These are phyloP conservation scores for Elegia similella DNA, from an alignment of 2,888 invertebrate genomes.

Conservation along the genomic window DNA sequence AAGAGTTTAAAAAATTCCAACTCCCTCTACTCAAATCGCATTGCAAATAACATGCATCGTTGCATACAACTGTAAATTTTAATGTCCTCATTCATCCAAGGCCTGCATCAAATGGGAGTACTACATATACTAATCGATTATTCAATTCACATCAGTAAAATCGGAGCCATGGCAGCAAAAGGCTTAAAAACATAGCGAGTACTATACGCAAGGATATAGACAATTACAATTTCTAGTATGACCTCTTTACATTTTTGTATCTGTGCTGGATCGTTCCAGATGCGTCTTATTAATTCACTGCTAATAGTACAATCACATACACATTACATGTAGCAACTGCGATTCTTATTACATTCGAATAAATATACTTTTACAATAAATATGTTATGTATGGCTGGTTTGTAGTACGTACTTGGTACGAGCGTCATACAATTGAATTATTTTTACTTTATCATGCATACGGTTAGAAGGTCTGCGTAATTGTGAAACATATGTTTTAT, in stretches of 20 bases:
- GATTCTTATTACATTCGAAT: too few species aligned
- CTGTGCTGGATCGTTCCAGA: conserved; percentile 32
- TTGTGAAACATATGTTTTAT: conserved; percentile 2
- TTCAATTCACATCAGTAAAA: conserved; percentile 3
- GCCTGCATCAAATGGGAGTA: not conserved
- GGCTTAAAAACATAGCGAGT: conserved; percentile 39
- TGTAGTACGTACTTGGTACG: not conserved
- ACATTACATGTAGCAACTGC: too few species aligned
- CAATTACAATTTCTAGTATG: conserved; percentile 49
- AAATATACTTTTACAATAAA: too few species aligned
- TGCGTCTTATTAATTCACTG: conserved; percentile 19
- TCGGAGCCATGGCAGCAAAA: conserved; percentile 52
- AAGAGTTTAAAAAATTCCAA: not conserved
- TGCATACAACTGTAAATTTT: conserved; percentile 2
- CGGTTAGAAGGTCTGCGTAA: conserved; percentile 13
- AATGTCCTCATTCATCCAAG: not conserved
- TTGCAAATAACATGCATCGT: not conserved
- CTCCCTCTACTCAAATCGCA: not conserved
- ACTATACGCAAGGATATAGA: conserved; percentile 41
- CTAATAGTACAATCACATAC: not conserved
- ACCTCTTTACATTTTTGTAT: conserved; percentile 49
- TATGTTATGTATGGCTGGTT: too few species aligned
- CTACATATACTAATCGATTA: not conserved
- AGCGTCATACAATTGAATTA: conserved; percentile 22
- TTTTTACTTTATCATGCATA: conserved; percentile 14